Evolutionary conservation across 2,888 invertebrate species (phyloP), one percentile per base, ranked within the genome.

Genomic region (Lasius fuliginosus): DNA sequence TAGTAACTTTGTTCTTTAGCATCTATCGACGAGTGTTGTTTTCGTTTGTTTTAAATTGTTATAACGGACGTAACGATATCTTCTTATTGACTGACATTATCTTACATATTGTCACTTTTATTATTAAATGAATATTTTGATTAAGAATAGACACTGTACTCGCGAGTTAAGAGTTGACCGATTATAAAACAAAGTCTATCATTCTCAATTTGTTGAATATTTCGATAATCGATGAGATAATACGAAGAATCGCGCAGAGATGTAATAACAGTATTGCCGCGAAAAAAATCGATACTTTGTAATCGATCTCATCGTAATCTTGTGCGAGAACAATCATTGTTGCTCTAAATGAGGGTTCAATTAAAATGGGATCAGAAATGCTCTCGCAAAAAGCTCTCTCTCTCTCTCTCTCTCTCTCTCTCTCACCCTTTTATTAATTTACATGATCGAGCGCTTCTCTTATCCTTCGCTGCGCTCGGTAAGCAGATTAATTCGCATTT

Each of bases 401-500:
- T 68, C 23, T 40, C 30, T 46, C 46, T 30, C 53, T 42, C 15
- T 68, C 23, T 40, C 30, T 46, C 46, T 30, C 53, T 42, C 15
- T 68, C 23, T 40, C n/a, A 18, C 36, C 33, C 49, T 60, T 74
- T 84, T 82, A 75, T 76, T 64, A 53, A 64, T 82, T 46, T 71
- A 60, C 82, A 83, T 79, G 69, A 68, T 73, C 68, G 83, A 73
- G 88, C 79, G 79, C 79, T 60, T 65, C 79, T 79, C 53, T 53
- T 53, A 53, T 53, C 79, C 60, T 79, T 81, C 79, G 46, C 49
- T 36, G 46, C 71, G 71, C 73, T 62, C 60, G 73, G 76, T 75
- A 69, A 85, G 85, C 71, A 83, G 85, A 83, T 83, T 86, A 86
- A 88, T 85, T 85, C 87, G 79, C 56, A 83, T 76, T 85, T 87